Evolutionary conservation across 2,888 invertebrate genomes (phyloP).

Genomic region (Dasypolia templi): DNA sequence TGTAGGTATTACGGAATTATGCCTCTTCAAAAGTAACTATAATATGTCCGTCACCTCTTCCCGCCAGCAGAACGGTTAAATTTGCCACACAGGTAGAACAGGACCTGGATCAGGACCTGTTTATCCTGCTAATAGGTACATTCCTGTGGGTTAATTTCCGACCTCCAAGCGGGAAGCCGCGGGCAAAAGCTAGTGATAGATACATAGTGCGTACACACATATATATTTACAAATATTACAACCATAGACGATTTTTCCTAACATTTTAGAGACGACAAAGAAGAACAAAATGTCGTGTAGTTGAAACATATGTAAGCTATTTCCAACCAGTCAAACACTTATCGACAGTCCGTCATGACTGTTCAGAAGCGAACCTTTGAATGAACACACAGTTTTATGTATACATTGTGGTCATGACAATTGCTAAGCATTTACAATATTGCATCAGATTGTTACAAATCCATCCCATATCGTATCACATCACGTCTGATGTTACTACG

Average conservation of each 20-base stretch:
- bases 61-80: too few species aligned
- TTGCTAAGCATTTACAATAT: slow-evolving; percentile 10
- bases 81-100: too few species aligned
- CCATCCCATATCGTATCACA: slow-evolving; percentile 1
- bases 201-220: background rate
- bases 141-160: too few species aligned
- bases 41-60: too few species aligned
- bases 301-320: background rate
- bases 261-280: background rate
- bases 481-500: slow-evolving; percentile 9
- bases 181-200: too few species aligned
- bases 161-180: too few species aligned
- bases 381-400: slow-evolving; percentile 6
- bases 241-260: background rate
- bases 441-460: slow-evolving; percentile 37
- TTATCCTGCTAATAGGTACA: too few species aligned
- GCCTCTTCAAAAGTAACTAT: too few species aligned
- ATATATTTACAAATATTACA: slow-evolving; percentile 5
- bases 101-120: too few species aligned
- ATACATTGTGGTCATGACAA: background rate
- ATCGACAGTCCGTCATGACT: background rate
- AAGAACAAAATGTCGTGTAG: background rate
- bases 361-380: slow-evolving; percentile 3
- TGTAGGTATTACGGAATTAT: too few species aligned
- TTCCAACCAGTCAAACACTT: background rate